Evolutionary conservation across 2,888 invertebrate species (phyloP).

Genomic region (Euplexia lucipara): DNA sequence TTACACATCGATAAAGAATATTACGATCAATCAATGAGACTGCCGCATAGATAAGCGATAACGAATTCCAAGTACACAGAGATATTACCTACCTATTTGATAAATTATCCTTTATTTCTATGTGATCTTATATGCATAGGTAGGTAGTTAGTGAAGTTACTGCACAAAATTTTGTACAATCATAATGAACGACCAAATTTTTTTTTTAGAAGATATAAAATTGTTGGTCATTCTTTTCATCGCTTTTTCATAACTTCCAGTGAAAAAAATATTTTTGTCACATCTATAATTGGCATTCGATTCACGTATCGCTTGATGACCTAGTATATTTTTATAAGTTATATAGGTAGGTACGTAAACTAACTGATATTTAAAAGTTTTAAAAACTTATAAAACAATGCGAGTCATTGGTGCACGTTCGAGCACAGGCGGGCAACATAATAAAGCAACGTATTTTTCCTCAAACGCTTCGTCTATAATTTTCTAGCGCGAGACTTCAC

Average conservation of each 20-base stretch:
- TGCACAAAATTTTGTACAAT: too few species aligned
- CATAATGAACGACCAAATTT: slow-evolving; percentile 26
- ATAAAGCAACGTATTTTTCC: slow-evolving; percentile 74
- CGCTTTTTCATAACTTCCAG: neutral
- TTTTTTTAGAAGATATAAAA: slow-evolving; percentile 21
- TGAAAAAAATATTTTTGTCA: slow-evolving; percentile 5
- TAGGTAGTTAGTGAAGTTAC: too few species aligned
- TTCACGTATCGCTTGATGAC: slow-evolving; percentile 27
- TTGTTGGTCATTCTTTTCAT: slow-evolving; percentile 13
- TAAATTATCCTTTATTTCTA: slow-evolving; percentile 7
- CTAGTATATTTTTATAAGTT: slow-evolving; percentile 16
- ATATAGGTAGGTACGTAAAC: slow-evolving; percentile 5
- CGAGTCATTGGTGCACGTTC: slow-evolving; percentile 38
- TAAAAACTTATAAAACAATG: slow-evolving; percentile 24
- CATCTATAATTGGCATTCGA: slow-evolving; percentile 26
- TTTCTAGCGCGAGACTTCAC: slow-evolving; percentile 84
- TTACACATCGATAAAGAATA: slow-evolving; percentile 70
- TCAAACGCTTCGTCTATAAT: slow-evolving; percentile 78
- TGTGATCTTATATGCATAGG: slow-evolving; percentile 3
- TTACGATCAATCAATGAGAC: slow-evolving; percentile 62
- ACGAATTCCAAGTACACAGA: slow-evolving; percentile 31
- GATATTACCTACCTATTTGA: slow-evolving; percentile 17
- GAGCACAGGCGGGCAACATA: slow-evolving; percentile 29
- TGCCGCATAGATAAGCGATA: slow-evolving; percentile 52
- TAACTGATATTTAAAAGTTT: slow-evolving; percentile 6